Conservation (phyloP, 2,113 vertebrate genomes). For the Petrocephalus microphthalmus region DNA sequence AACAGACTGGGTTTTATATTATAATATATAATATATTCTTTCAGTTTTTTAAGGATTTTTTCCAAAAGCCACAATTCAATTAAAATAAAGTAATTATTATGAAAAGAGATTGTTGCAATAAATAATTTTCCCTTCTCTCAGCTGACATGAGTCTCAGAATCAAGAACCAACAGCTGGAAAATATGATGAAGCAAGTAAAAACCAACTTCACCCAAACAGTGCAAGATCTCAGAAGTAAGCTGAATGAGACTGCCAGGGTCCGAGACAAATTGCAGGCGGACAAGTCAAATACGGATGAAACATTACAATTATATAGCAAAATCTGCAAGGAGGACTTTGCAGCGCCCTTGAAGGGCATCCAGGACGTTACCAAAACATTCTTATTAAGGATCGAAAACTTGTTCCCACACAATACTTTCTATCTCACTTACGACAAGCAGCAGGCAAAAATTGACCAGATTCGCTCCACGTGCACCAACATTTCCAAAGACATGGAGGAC, state of each 20-base stretch:
- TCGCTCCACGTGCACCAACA: conserved; percentile 49
- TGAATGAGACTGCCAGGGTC: conserved; percentile 41
- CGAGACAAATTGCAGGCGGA: conserved; percentile 49
- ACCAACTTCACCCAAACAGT: conserved; percentile 54
- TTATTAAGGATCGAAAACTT: conserved; percentile 53
- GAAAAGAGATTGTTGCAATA: neutral
- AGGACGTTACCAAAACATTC: conserved; percentile 53
- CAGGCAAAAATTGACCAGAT: conserved; percentile 49
- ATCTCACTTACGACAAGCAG: conserved; percentile 58
- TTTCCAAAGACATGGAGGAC: conserved; percentile 53
- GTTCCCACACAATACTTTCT: conserved; percentile 49
- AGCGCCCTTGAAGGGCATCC: conserved; percentile 46
- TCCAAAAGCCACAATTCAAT: neutral
- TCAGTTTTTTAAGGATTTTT: neutral
- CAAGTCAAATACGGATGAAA: conserved; percentile 38
- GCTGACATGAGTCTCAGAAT: neutral
- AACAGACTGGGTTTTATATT: neutral
- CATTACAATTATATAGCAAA: conserved; percentile 33
- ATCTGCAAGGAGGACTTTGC: conserved; percentile 54
- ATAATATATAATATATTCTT: neutral
- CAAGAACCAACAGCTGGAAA: conserved; percentile 29
- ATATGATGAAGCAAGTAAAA: conserved; percentile 35
- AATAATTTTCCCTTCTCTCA: neutral
- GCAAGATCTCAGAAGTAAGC: conserved; percentile 33
- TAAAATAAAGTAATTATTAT: neutral